Conservation (phyloP, 2,113 vertebrate species). For the Pontoporia blainvillei region DNA sequence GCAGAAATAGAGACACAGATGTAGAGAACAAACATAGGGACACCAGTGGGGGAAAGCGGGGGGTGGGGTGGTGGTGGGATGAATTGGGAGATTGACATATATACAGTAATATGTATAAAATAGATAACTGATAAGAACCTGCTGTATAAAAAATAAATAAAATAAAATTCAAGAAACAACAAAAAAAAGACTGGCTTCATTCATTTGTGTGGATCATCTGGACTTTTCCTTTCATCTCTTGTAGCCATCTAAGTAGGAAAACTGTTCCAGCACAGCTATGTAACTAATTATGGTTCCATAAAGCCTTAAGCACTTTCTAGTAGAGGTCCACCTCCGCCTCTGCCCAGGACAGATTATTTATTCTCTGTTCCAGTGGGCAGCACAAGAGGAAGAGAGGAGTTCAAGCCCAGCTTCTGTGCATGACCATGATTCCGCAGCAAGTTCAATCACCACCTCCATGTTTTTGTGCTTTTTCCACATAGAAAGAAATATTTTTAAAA, state of each 20-base stretch:
- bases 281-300: background rate
- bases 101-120: too few species aligned
- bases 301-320: background rate
- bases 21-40: too few species aligned
- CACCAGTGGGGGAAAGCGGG: too few species aligned
- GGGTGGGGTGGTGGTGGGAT: too few species aligned
- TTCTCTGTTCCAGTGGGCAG: background rate
- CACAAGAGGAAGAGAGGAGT: background rate
- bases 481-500: conserved; percentile 7
- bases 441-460: background rate
- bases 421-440: background rate
- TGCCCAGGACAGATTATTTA: background rate
- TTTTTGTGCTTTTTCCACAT: background rate
- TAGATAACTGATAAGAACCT: too few species aligned
- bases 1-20: too few species aligned
- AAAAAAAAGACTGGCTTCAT: background rate
- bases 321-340: background rate
- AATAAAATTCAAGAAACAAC: too few species aligned
- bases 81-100: too few species aligned
- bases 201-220: background rate
- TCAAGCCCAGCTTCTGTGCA: background rate
- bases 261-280: background rate
- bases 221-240: background rate
- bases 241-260: background rate
- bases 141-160: too few species aligned